Conservation (phyloP, 2,888 invertebrate genomes). For the Caenorhabditis uteleia region DNA sequence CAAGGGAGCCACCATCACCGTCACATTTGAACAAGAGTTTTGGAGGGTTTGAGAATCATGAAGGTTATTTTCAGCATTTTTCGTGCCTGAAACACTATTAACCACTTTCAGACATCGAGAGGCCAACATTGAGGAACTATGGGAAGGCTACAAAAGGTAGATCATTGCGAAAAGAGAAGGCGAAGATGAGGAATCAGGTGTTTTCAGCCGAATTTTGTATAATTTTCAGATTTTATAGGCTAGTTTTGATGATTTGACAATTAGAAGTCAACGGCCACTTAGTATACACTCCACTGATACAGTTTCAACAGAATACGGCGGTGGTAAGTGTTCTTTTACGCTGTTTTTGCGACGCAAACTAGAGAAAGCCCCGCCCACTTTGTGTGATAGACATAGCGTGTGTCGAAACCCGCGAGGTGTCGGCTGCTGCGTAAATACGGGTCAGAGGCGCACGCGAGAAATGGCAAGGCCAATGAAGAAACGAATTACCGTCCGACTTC, state of each 20-base stretch:
- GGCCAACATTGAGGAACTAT: neutral
- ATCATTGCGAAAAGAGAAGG: conserved; percentile 23
- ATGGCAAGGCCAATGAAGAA: conserved; percentile 30
- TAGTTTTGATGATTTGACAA: no score
- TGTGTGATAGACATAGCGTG: conserved; percentile 6
- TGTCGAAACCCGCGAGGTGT: conserved; percentile 22
- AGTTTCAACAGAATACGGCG: conserved; percentile 32
- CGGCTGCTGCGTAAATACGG: conserved; percentile 16
- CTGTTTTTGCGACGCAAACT: neutral
- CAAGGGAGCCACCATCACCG: conserved; percentile 25
- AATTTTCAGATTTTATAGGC: no score
- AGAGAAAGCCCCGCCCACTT: conserved; percentile 15
- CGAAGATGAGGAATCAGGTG: conserved; percentile 21
- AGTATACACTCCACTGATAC: conserved; percentile 35
- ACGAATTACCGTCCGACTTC: conserved; percentile 37
- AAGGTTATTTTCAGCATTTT: conserved; percentile 2
- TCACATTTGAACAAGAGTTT: conserved; percentile 29
- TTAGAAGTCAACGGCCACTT: conserved; percentile 6
- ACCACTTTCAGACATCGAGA: no score
- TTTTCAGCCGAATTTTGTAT: conserved; percentile 15
- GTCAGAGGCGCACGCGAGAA: neutral
- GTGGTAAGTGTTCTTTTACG: no score
- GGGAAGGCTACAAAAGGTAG: neutral
- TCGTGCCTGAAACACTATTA: neutral
- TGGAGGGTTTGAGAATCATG: conserved; percentile 33